Conservation (phyloP, 1,140 invertebrate species). For the Geopemphigus sp. region DNA sequence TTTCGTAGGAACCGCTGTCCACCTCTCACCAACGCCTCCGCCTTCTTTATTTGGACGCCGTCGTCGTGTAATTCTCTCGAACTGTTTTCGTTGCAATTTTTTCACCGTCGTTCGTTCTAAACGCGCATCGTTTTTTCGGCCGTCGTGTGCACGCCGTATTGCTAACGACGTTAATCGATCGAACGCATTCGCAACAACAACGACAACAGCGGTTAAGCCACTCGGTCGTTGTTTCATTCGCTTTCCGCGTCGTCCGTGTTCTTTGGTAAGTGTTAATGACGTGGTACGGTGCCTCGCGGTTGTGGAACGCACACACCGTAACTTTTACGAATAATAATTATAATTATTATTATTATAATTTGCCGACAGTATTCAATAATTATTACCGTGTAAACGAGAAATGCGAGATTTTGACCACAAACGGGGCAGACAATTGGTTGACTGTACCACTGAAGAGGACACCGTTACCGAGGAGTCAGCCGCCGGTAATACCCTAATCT, state of each 20-base stretch:
- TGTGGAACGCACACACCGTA: background rate
- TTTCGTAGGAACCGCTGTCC: background rate
- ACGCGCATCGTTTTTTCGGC: background rate
- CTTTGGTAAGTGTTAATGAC: conserved; percentile 11
- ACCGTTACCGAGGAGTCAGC: conserved; percentile 29
- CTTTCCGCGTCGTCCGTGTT: background rate
- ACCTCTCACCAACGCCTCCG: background rate
- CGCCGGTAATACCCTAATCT: background rate
- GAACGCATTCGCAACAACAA: background rate
- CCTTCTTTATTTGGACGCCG: background rate
- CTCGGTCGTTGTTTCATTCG: too few relatives aligned
- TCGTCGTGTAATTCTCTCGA: background rate
- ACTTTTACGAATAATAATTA: too few relatives aligned
- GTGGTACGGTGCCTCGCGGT: background rate
- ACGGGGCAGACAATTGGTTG: conserved; percentile 48
- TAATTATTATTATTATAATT: background rate
- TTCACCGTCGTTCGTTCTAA: background rate
- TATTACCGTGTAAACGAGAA: conserved; percentile 35
- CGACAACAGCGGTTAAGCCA: too few relatives aligned
- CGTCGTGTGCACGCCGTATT: background rate
- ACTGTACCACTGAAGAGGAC: conserved; percentile 46
- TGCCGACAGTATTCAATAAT: background rate
- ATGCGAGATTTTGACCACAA: conserved; percentile 49
- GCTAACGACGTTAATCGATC: background rate
- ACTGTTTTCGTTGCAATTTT: background rate